These are phyloP conservation scores for Melanogrammus aeglefinus DNA, from an alignment of 2,797 vertebrate genomes.

Conservation along the genomic window DNA sequence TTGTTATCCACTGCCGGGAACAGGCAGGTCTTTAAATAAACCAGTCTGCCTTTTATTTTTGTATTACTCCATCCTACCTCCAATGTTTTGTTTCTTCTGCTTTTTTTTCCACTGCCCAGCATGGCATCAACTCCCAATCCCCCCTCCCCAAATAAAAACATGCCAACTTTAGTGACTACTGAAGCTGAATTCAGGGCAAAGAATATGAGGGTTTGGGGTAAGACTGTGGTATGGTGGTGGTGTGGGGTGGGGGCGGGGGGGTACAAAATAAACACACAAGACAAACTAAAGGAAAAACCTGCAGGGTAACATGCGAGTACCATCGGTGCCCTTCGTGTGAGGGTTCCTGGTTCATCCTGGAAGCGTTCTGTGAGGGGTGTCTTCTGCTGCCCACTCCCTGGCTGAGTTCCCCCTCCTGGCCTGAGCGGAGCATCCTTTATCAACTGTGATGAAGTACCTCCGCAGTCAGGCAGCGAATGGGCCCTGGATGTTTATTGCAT, in stretches of 20 bases:
- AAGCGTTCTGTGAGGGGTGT: background rate
- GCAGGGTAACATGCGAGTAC: background rate
- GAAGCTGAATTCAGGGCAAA: background rate
- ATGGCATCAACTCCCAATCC: no score
- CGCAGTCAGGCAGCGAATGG: background rate
- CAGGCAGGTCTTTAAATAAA: slow-evolving; percentile 1
- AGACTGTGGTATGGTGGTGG: no score
- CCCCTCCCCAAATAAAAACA: no score
- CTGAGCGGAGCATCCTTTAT: background rate
- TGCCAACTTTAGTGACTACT: background rate
- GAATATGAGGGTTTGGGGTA: background rate
- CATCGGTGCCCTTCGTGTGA: background rate
- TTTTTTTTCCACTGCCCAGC: background rate
- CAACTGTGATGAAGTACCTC: background rate
- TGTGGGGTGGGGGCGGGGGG: no score
- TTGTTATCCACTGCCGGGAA: background rate
- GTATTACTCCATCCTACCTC: background rate
- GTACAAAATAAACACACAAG: no score
- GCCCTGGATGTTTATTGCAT: background rate
- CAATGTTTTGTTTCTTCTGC: background rate
- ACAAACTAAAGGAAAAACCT: background rate
- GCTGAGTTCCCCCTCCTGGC: background rate
- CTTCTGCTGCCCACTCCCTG: background rate
- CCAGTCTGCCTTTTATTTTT: background rate
- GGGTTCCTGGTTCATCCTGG: background rate